phyloP scores from a whole-genome alignment of 2,888 invertebrate genomes.

The Crematogaster levior region DNA sequence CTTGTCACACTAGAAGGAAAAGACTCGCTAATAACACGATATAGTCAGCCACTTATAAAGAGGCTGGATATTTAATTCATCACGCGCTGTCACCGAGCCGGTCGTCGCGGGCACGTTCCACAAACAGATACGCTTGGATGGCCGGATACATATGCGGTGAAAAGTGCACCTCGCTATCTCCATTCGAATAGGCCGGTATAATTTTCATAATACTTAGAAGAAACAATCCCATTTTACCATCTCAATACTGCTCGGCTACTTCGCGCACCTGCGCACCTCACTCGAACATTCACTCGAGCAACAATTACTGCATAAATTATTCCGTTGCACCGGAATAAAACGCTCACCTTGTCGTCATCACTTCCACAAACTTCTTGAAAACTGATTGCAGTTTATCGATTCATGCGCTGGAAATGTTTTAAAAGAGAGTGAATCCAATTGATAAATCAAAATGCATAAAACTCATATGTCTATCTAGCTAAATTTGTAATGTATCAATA shows the following conservation, averaged over 20 bases:
- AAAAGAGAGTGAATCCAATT: background rate
- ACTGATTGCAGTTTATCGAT: background rate
- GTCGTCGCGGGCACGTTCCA: constrained; percentile 26
- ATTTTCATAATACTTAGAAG: constrained; percentile 42
- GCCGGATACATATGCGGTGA: constrained; percentile 43
- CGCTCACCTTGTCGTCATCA: background rate
- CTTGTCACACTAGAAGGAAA: background rate
- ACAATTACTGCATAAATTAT: constrained; percentile 37
- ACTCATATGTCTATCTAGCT: background rate
- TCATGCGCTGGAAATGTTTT: background rate
- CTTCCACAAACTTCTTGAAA: background rate
- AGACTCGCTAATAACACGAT: constrained; percentile 17
- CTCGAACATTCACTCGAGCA: background rate
- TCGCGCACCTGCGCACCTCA: constrained; percentile 22
- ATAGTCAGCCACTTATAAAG: constrained; percentile 24
- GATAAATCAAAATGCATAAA: background rate
- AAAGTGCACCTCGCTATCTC: constrained; percentile 33
- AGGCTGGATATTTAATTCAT: constrained; percentile 52
- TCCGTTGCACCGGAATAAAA: background rate
- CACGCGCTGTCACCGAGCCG: constrained; percentile 28
- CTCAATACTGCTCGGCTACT: constrained; percentile 25
- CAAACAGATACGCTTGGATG: constrained; percentile 36
- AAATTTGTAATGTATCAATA: background rate
- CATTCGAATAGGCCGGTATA: constrained; percentile 48
- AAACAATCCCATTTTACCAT: constrained; percentile 11